Percentiles rank a stretch among this genome's conserved stretches.
Conservation (phyloP, 2,113 vertebrate species). For the Origma solitaria region DNA sequence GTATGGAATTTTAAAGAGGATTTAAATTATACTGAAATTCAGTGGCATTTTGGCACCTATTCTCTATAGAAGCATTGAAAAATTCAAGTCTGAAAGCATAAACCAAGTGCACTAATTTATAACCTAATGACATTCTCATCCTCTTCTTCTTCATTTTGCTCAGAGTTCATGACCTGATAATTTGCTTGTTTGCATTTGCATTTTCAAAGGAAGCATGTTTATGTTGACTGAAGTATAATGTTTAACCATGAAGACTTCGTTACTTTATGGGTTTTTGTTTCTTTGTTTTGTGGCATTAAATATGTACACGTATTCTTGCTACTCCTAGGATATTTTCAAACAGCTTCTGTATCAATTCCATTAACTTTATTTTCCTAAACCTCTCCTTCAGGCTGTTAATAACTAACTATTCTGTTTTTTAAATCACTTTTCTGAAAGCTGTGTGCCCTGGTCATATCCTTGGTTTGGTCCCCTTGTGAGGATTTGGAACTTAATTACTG, state of each 20-base stretch:
- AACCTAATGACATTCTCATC: background rate
- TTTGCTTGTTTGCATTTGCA: background rate
- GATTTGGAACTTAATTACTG: slow-evolving; percentile 49
- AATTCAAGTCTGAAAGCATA: background rate
- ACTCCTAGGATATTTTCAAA: background rate
- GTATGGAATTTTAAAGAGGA: background rate
- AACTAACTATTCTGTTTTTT: slow-evolving; percentile 24
- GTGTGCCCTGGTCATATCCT: slow-evolving; percentile 4
- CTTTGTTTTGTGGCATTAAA: background rate
- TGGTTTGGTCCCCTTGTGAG: background rate
- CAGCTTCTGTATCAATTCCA: background rate
- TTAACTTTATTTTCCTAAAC: slow-evolving; percentile 33
- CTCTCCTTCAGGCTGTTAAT: slow-evolving; percentile 53
- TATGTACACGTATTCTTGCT: background rate
- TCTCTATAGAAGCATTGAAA: background rate
- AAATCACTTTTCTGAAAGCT: slow-evolving; percentile 31
- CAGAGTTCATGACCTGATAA: background rate
- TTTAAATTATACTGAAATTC: background rate
- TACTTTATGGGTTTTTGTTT: background rate
- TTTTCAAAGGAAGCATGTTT: background rate
- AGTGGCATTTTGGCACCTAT: background rate
- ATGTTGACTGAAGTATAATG: background rate
- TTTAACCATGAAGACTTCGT: background rate
- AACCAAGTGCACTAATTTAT: background rate
- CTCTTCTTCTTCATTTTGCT: background rate